Percentiles rank a stretch among this genome's conserved stretches.
phyloP scores from a whole-genome alignment of 2,888 invertebrate species.

The Mythimna loreyi region DNA sequence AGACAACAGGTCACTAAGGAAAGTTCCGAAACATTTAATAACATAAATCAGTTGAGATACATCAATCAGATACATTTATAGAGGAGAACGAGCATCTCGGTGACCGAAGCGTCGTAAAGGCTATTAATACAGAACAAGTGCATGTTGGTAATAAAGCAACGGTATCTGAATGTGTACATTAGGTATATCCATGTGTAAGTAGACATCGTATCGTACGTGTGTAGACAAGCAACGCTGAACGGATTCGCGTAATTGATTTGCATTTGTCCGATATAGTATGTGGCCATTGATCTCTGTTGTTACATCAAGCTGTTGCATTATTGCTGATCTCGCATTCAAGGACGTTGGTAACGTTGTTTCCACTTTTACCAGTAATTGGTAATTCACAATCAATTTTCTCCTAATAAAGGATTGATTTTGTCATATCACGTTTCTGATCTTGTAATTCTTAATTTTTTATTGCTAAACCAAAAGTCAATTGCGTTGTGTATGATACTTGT shows the following conservation, averaged over 20 bases:
- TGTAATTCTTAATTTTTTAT: background rate
- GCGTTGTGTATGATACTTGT: background rate
- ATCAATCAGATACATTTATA: constrained; percentile 56
- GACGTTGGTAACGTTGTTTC: constrained; percentile 1
- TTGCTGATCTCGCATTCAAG: constrained; percentile 33
- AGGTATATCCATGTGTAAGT: constrained; percentile 51
- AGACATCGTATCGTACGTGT: constrained; percentile 64
- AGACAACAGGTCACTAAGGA: constrained; percentile 41
- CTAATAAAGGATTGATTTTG: constrained; percentile 13
- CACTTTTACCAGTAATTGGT: constrained; percentile 12
- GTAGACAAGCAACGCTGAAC: constrained; percentile 60
- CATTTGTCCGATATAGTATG: constrained; percentile 69
- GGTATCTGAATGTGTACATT: constrained; percentile 59
- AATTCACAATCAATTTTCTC: background rate
- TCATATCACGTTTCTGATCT: background rate
- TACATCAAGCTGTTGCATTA: constrained; percentile 34
- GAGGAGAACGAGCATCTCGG: constrained; percentile 30
- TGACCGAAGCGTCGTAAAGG: constrained; percentile 60
- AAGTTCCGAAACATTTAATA: constrained; percentile 56
- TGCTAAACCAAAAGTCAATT: no score
- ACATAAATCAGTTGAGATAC: constrained; percentile 45
- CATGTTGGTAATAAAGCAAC: constrained; percentile 65
- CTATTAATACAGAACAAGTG: constrained; percentile 61
- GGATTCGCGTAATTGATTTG: constrained; percentile 73
- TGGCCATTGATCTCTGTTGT: constrained; percentile 67